Percentiles rank a stretch among this genome's conserved stretches.
These are phyloP conservation scores for Trilocha varians DNA, from an alignment of 2,888 invertebrate genomes.

Conservation along the genomic window DNA sequence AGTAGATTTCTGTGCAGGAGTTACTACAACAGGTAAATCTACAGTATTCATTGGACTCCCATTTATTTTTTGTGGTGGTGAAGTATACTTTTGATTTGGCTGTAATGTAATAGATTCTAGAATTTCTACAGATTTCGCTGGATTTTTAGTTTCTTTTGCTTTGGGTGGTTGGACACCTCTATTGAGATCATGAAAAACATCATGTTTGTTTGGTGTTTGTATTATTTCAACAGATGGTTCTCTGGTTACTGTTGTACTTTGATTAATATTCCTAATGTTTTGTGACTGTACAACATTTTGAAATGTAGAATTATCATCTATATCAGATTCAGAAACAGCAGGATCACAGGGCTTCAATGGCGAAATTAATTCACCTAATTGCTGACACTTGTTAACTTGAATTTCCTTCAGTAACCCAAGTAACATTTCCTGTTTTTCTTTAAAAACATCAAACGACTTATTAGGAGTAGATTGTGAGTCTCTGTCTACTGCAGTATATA, in stretches of 20 bases:
- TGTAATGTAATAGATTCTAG: constrained; percentile 48
- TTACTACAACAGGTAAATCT: background rate
- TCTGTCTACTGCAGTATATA: constrained; percentile 22
- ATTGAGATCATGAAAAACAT: constrained; percentile 13
- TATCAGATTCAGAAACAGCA: constrained; percentile 2
- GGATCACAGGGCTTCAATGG: constrained; percentile 13
- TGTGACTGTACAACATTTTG: constrained; percentile 1
- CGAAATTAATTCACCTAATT: constrained; percentile 21
- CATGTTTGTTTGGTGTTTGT: constrained; percentile 18
- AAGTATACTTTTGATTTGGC: constrained; percentile 7
- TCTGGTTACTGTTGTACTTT: constrained; percentile 22
- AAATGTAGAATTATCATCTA: constrained; percentile 9
- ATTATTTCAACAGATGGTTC: constrained; percentile 36
- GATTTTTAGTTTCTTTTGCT: constrained; percentile 18
- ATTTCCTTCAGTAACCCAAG: constrained; percentile 40
- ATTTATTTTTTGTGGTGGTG: background rate
- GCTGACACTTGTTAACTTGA: constrained; percentile 24
- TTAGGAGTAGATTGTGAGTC: constrained; percentile 16
- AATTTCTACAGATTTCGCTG: constrained; percentile 46
- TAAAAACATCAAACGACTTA: constrained; percentile 26
- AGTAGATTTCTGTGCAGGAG: constrained; percentile 1
- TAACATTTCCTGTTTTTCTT: constrained; percentile 40
- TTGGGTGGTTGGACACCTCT: constrained; percentile 18
- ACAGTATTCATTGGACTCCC: background rate
- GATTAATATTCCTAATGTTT: constrained; percentile 8